Conservation (phyloP, 37 sponge, comb jelly and placozoan species). For the Bolinopsis microptera region DNA sequence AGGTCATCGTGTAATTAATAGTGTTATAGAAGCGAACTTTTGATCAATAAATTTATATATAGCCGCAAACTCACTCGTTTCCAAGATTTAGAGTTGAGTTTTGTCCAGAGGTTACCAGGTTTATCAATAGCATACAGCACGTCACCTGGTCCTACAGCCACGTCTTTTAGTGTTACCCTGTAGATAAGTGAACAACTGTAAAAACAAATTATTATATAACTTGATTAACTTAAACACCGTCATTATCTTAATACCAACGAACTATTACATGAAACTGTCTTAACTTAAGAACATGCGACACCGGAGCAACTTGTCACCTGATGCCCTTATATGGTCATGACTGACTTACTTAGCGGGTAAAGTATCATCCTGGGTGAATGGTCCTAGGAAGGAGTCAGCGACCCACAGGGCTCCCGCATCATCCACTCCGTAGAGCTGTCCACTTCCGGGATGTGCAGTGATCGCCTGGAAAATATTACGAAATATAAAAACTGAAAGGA, state of each 20-base stretch:
- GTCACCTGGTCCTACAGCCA: constrained; percentile 26
- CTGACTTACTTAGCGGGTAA: neutral
- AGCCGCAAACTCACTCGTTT: neutral
- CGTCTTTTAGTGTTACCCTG: neutral
- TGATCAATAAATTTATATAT: too few relatives aligned
- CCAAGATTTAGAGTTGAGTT: neutral
- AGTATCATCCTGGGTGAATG: neutral
- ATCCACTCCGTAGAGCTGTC: neutral
- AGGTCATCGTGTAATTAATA: too few relatives aligned
- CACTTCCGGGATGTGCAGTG: neutral
- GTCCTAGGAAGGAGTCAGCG: neutral
- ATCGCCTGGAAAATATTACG: constrained; percentile 28
- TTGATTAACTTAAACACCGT: too few relatives aligned
- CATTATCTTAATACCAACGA: too few relatives aligned
- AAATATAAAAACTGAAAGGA: too few relatives aligned
- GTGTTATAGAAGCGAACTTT: too few relatives aligned
- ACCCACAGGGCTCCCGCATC: neutral
- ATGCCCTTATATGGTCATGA: too few relatives aligned
- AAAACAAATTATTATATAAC: too few relatives aligned
- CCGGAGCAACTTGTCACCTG: too few relatives aligned
- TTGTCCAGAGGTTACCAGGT: neutral
- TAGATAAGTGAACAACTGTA: too few relatives aligned
- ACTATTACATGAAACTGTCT: too few relatives aligned
- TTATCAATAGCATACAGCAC: constrained; percentile 32
- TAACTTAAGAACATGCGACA: too few relatives aligned